These are phyloP conservation scores for Panorpa germanica DNA, from an alignment of 2,888 invertebrate species.

Conservation along the genomic window DNA sequence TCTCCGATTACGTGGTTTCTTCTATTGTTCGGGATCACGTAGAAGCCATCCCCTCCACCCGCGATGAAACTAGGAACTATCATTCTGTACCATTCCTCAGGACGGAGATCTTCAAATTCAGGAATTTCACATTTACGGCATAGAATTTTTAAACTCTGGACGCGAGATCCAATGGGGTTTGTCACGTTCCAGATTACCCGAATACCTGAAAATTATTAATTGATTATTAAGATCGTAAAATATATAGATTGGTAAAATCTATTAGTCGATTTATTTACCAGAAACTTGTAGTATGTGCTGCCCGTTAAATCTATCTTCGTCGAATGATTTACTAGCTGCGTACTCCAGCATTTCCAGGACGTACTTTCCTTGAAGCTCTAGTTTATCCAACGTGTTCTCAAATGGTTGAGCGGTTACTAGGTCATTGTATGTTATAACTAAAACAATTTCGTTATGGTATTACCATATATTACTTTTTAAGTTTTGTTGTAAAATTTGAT, in stretches of 20 bases:
- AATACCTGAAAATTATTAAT: constrained; percentile 27
- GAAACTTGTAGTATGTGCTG: constrained; percentile 38
- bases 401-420: constrained; percentile 55
- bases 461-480: background rate
- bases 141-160: constrained; percentile 31
- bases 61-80: constrained; percentile 38
- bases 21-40: constrained; percentile 22
- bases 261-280: constrained; percentile 23
- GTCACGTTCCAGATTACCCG: constrained; percentile 38
- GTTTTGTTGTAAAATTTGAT: background rate
- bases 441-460: constrained; percentile 13
- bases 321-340: constrained; percentile 24
- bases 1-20: too few species aligned
- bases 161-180: constrained; percentile 34
- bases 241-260: constrained; percentile 11
- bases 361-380: constrained; percentile 45
- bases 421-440: constrained; percentile 52
- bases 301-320: constrained; percentile 23
- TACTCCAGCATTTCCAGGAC: constrained; percentile 41
- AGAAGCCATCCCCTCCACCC: constrained; percentile 50
- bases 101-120: constrained; percentile 34
- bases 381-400: constrained; percentile 50
- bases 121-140: constrained; percentile 47
- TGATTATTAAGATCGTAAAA: constrained; percentile 4
- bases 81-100: constrained; percentile 36